Evolutionary conservation across 1,140 invertebrate genomes (phyloP), one percentile per base, ranked within the genome.

Genomic region (Babylonia areolata): DNA sequence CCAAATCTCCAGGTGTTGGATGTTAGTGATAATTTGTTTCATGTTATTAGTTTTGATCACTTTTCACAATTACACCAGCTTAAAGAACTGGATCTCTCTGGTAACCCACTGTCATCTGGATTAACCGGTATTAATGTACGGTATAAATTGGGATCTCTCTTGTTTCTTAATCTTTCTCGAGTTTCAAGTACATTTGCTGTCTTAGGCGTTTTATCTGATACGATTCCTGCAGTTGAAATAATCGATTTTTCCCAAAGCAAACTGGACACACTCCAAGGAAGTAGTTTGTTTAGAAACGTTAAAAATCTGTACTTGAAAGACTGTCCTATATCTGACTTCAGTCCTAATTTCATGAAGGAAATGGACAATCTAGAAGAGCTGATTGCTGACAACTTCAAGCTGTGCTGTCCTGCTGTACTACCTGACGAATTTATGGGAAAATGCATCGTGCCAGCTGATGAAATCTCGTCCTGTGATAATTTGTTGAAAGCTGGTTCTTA

Each of bases 381-480:
- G 15, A 28, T 1, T 20, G 73, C 3, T 3, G 73, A 75, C 3
- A 31, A 75, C n/a, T n/a, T n/a, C n/a, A n/a, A n/a, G n/a, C n/a
- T n/a, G n/a, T n/a, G n/a, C n/a, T n/a, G n/a, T n/a, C n/a, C n/a
- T n/a, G n/a, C n/a, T 23, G 12, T 33, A 0, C 6, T 78, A 37
- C 75, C 75, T 28, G 35, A 28, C 0, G 75, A 33, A 0, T 78
- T 78, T 33, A 11, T 31, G 75, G 35, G 31, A 78, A 39, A 15
- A n/a, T 78, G 75, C 40, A 9, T 35, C 33, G 75, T 2, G 17
- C 75, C 75, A 15, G 35, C 3, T 3, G 75, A 78, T 33, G 35
- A 78, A 39, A 33, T 78, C 23, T 33, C 75, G 11, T 78, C 75
- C 5, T 78, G 75, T 78, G 75, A 78, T 11, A 33, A 78, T 17